A percentile compares a stretch with the other conserved stretches of the same genome.
Conservation (phyloP, 1,140 invertebrate species). For the Zaprionus gabonicus region DNA sequence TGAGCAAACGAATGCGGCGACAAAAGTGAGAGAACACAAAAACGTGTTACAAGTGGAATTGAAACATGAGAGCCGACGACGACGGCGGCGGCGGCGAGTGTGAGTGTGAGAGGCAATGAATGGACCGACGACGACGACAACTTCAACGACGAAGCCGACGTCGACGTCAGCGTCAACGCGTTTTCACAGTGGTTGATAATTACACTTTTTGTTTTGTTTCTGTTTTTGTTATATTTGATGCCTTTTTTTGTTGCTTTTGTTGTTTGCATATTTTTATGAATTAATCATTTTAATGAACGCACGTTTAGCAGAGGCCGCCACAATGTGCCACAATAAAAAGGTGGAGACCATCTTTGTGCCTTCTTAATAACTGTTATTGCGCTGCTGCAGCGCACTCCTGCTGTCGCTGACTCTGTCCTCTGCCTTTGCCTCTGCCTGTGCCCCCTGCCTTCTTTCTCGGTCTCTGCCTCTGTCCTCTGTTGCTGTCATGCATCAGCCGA, state of each 20-base stretch:
- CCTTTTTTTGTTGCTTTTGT: slow-evolving; percentile 26
- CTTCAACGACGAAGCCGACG: slow-evolving; percentile 9
- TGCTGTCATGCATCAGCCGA: slow-evolving; percentile 65
- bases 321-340: slow-evolving; percentile 38
- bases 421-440: background rate
- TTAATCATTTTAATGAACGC: slow-evolving; percentile 75
- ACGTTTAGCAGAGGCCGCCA: slow-evolving; percentile 54
- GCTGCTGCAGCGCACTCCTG: slow-evolving; percentile 37
- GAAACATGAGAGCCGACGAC: slow-evolving; percentile 51
- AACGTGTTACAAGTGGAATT: slow-evolving; percentile 68
- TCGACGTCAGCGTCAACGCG: slow-evolving; percentile 27
- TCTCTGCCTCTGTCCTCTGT: background rate
- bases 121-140: slow-evolving; percentile 38
- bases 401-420: background rate
- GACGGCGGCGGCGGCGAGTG: slow-evolving; percentile 1
- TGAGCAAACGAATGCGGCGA: slow-evolving; percentile 36
- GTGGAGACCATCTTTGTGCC: slow-evolving; percentile 47
- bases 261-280: slow-evolving; percentile 49
- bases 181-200: slow-evolving; percentile 74
- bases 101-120: slow-evolving; percentile 42
- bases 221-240: slow-evolving; percentile 2
- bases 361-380: slow-evolving; percentile 78
- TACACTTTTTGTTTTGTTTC: slow-evolving; percentile 51
- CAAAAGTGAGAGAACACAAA: slow-evolving; percentile 42
- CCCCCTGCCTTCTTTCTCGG: no score